phyloP scores from a whole-genome alignment of 2,797 vertebrate species.

The Urophycis tenuis region DNA sequence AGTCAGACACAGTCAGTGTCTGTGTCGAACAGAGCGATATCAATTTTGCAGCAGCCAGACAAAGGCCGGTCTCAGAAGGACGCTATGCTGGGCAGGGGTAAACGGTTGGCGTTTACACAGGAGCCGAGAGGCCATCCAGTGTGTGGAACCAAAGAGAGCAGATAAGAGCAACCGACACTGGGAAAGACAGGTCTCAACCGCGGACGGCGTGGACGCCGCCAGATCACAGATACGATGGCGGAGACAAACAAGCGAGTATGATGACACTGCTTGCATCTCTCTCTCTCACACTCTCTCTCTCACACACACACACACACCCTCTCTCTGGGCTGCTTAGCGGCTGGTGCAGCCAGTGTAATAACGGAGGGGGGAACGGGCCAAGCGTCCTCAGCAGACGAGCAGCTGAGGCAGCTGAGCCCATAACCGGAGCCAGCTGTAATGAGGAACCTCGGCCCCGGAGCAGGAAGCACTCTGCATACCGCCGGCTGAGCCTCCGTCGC shows the following conservation, averaged over 20 bases:
- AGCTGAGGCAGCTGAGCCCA: slow-evolving; percentile 24
- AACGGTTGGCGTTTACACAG: slow-evolving; percentile 24
- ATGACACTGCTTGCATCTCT: not conserved
- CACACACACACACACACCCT: too few species aligned
- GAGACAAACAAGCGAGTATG: not conserved
- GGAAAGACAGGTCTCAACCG: slow-evolving; percentile 15
- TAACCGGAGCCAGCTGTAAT: slow-evolving; percentile 55
- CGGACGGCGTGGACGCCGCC: slow-evolving; percentile 24
- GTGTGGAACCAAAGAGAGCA: slow-evolving; percentile 17
- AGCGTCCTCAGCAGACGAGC: too few species aligned
- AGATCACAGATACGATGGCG: not conserved
- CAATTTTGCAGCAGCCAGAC: slow-evolving; percentile 29
- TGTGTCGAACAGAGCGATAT: slow-evolving; percentile 33
- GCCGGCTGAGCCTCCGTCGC: slow-evolving; percentile 27
- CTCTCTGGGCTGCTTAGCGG: too few species aligned
- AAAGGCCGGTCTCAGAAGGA: slow-evolving; percentile 33
- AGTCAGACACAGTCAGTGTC: not conserved
- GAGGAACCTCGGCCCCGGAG: slow-evolving; percentile 30
- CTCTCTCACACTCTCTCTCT: too few species aligned
- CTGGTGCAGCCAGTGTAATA: too few species aligned
- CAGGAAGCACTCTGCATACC: slow-evolving; percentile 19
- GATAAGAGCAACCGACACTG: slow-evolving; percentile 34
- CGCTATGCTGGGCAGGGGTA: slow-evolving; percentile 19
- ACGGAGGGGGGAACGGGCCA: too few species aligned
- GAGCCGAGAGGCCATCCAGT: slow-evolving; percentile 13